Evolutionary conservation across 2,113 vertebrate species (phyloP), one percentile per base, ranked within the genome.

Genomic region (Pampusana beccarii): DNA sequence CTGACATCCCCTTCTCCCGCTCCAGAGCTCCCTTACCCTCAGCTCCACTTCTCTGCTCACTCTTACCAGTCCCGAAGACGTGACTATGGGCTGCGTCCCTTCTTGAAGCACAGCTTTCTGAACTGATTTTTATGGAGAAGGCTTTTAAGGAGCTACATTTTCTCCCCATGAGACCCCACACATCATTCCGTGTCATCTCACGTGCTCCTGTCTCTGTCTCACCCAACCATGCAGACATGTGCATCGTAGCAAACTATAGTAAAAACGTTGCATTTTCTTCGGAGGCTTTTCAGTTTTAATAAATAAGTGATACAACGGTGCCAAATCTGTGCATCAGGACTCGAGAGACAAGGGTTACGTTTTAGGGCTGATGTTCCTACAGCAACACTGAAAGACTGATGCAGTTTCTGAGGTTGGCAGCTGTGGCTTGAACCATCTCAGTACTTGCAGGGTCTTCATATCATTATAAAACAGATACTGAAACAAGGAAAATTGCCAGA

Each of bases 201-300:
- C 1, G 0, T 13, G 31, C 71, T 90, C 36, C 58, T 71, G 17
- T 10, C 74, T 25, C 58, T 15, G 38, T 38, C 42, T 75, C 61
- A 48, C 64, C 57, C 64, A 21, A 21, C 28, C 19, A 8, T 0
- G 7, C 38, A 72, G 46, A 56, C 40, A 10, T 3, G 33, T 40
- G 34, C 56, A 17, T 40, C 50, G 5, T 1, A 29, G 21, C 53
- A 75, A 81, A 53, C 8, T 6, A 0, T 3, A 88, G 65, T 4
- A 54, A 67, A 67, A 71, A 4, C 9, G 36, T 9, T 0, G 0
- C 6, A 6, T 75, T 72, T n/a, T 40, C 83, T 75, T 54, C 61
- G 77, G 61, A 48, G 62, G 75, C 65, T 79, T 60, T 91, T 88
- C 25, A 17, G 5, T 36, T 94, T 95, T 93, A 97, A 93, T 95